Evolutionary conservation across 2,113 vertebrate species (phyloP).

Genomic region (Entomyzon cyanotis): DNA sequence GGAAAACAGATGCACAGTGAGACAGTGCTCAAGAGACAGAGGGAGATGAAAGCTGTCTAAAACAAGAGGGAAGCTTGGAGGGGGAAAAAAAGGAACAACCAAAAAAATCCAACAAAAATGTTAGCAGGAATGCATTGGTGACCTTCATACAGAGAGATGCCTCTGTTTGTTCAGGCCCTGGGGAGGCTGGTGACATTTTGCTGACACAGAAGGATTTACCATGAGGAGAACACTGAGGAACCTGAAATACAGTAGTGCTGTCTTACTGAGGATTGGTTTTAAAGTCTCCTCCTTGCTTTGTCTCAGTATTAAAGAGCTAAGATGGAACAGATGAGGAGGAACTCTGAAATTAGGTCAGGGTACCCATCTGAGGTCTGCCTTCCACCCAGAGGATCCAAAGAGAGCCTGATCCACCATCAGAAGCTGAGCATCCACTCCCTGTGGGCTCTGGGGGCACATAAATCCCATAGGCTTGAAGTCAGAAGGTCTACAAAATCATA

Average conservation of each 20-base stretch:
- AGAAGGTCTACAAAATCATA: neutral
- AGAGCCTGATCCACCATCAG: neutral
- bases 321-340: neutral
- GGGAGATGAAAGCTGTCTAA: slow-evolving; percentile 2
- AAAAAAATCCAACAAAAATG: neutral
- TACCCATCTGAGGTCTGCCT: neutral
- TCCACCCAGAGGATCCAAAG: neutral
- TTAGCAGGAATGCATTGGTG: neutral
- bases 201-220: neutral
- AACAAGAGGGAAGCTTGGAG: neutral
- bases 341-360: neutral
- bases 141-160: neutral
- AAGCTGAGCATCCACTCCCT: neutral
- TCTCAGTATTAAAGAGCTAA: neutral
- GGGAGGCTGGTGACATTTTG: neutral
- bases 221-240: neutral
- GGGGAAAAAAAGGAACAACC: neutral
- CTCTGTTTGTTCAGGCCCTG: neutral
- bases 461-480: neutral
- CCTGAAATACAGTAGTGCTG: neutral
- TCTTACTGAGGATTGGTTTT: neutral
- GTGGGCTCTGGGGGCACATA: neutral
- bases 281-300: neutral
- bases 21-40: neutral
- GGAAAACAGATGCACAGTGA: slow-evolving; percentile 64